Evolutionary conservation across 1,140 invertebrate species (phyloP), one percentile per base, ranked within the genome.

Genomic region (Coenobita brevimanus): DNA sequence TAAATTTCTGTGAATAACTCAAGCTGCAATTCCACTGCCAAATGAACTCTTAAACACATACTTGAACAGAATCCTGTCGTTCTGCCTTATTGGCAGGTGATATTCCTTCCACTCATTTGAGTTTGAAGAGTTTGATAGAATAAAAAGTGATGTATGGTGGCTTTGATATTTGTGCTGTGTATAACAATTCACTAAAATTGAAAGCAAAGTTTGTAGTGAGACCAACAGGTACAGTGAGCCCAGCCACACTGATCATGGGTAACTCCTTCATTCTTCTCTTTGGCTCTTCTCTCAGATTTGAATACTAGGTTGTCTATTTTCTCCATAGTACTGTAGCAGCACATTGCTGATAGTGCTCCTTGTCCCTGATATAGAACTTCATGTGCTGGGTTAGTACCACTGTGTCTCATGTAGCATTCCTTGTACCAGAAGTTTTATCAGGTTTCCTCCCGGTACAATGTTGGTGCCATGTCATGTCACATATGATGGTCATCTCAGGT

Each of bases 181-280:
- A 33, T 24, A 10, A 67, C n/a, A 67, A 33, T 33, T 4, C 6
- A 8, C n/a, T 67, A 67, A 4, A n/a, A 24, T 67, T n/a, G n/a
- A 33, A 6, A 8, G n/a, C 4, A 24, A 24, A 6, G 30, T 24
- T 24, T 24, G 30, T 33, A 67, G 30, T 24, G 30, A 67, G 30
- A 24, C 4, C 64, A 24, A 24, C 64, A 24, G 30, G 21, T 24
- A 78, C 85, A 87, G 85, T 64, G 83, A 81, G 85, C 85, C 85
- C 85, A 87, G 85, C 85, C 85, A 87, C 85, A 80, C 76, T 62
- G 60, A 36, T 86, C 83, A 87, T 81, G 64, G 78, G 62, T 85
- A 64, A 60, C 76, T 81, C 76, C 76, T 81, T 46, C 64, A 36
- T 2, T 43, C 78, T 87, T 73, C 73, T 86, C 64, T 46, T 76